Conservation (phyloP, 2,797 vertebrate genomes). For the Atherinosoma microstoma region DNA sequence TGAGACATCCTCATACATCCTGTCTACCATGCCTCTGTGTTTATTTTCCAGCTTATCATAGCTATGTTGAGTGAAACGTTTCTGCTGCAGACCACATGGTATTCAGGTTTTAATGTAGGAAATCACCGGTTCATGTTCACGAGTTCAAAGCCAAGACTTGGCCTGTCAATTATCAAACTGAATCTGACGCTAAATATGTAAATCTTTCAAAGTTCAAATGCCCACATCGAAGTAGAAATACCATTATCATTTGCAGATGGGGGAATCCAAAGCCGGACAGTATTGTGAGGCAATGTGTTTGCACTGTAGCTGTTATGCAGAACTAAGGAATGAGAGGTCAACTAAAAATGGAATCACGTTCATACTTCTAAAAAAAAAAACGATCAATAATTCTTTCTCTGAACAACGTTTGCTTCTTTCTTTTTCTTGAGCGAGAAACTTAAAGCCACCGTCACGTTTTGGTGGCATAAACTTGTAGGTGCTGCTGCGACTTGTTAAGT, state of each 20-base stretch:
- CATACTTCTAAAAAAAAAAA: not conserved
- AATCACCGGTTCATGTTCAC: conserved; percentile 40
- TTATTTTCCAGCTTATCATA: conserved; percentile 37
- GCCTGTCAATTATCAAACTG: conserved; percentile 24
- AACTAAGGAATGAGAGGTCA: not conserved
- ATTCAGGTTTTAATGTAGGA: conserved; percentile 36
- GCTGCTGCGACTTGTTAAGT: conserved; percentile 34
- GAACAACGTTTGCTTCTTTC: not conserved
- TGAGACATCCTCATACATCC: conserved; percentile 39
- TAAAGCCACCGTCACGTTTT: conserved; percentile 23
- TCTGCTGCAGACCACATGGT: conserved; percentile 41
- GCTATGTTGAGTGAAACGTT: conserved; percentile 27
- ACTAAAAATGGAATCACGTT: not conserved
- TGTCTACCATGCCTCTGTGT: conserved; percentile 3
- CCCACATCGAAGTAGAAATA: not conserved
- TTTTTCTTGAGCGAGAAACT: not conserved
- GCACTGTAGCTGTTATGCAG: not conserved
- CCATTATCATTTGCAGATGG: conserved; percentile 23
- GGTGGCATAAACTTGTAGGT: not conserved
- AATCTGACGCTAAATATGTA: not conserved
- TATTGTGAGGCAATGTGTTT: conserved; percentile 5
- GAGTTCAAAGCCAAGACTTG: conserved; percentile 63
- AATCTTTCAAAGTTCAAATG: conserved; percentile 19
- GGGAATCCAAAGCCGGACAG: not conserved
- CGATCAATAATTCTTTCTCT: not conserved